phyloP scores from a whole-genome alignment of 1,140 invertebrate genomes.

The Macrobrachium nipponense region DNA sequence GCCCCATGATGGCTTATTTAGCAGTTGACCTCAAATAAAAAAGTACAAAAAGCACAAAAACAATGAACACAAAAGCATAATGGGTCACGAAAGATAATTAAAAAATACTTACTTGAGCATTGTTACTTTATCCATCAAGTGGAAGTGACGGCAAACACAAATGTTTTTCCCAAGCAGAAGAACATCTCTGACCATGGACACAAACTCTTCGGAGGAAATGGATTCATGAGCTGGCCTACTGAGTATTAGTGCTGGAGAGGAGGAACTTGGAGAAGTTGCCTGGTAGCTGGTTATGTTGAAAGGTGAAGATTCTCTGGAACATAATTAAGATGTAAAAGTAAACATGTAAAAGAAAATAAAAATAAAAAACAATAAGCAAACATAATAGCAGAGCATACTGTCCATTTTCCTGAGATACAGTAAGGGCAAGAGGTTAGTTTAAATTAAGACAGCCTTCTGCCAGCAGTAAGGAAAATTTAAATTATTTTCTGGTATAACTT shows the following conservation, averaged over 20 bases:
- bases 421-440: too few relatives aligned
- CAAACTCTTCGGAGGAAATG: slow-evolving; percentile 78
- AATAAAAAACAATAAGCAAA: background rate
- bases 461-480: too few relatives aligned
- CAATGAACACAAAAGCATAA: too few relatives aligned
- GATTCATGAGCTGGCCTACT: background rate
- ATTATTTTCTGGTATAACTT: too few relatives aligned
- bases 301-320: slow-evolving; percentile 46
- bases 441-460: too few relatives aligned
- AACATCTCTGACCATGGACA: slow-evolving; percentile 87
- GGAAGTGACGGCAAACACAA: slow-evolving; percentile 92
- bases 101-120: slow-evolving; percentile 50
- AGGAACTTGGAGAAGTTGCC: slow-evolving; percentile 43
- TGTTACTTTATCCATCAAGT: slow-evolving; percentile 77
- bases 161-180: slow-evolving; percentile 95
- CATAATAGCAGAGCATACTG: background rate
- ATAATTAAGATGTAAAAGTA: background rate
- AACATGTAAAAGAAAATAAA: background rate
- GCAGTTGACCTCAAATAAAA: too few relatives aligned
- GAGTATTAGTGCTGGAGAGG: slow-evolving; percentile 41
- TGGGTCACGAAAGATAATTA: background rate
- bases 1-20: too few relatives aligned
- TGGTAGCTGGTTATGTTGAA: slow-evolving; percentile 52
- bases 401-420: too few relatives aligned
- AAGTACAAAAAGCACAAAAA: too few relatives aligned